phyloP scores from a whole-genome alignment of 1,140 invertebrate genomes.

The Ganaspis sp. region DNA sequence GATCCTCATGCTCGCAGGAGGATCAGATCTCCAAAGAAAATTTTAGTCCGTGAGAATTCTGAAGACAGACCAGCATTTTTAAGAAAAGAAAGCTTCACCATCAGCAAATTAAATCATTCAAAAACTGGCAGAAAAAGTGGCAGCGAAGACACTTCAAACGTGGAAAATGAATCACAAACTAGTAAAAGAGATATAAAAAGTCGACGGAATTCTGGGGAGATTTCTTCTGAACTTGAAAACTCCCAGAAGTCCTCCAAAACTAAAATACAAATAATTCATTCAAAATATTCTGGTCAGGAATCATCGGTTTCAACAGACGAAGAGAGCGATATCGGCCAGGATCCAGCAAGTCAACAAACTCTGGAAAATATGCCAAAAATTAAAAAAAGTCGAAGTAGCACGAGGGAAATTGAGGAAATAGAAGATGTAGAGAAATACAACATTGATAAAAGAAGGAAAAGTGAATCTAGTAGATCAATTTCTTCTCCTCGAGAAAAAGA shows the following conservation, averaged over 20 bases:
- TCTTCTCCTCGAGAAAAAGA: constrained; percentile 44
- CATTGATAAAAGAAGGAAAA: constrained; percentile 35
- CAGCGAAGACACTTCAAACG: constrained; percentile 15
- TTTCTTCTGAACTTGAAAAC: constrained; percentile 13
- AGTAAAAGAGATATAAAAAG: constrained; percentile 8
- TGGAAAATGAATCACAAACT: constrained; percentile 18
- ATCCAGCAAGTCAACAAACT: constrained; percentile 11
- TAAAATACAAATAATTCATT: constrained; percentile 37
- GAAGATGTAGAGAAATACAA: constrained; percentile 22
- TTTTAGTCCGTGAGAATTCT: background rate
- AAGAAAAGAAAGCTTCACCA: background rate
- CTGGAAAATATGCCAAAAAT: background rate
- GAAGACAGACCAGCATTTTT: background rate
- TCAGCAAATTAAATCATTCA: background rate
- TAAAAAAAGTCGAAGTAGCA: background rate
- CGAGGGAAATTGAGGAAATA: constrained; percentile 26
- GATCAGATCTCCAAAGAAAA: background rate
- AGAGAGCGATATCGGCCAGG: constrained; percentile 30
- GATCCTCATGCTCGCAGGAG: background rate
- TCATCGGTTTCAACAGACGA: constrained; percentile 45
- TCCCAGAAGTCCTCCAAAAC: constrained; percentile 26
- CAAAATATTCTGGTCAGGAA: constrained; percentile 40
- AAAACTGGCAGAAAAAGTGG: background rate
- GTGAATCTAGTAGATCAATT: constrained; percentile 42
- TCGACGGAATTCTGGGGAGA: constrained; percentile 22